Percentiles rank a stretch among this genome's conserved stretches.
Evolutionary conservation across 2,888 invertebrate species (phyloP).

Genomic region (Gnatocerus cornutus): DNA sequence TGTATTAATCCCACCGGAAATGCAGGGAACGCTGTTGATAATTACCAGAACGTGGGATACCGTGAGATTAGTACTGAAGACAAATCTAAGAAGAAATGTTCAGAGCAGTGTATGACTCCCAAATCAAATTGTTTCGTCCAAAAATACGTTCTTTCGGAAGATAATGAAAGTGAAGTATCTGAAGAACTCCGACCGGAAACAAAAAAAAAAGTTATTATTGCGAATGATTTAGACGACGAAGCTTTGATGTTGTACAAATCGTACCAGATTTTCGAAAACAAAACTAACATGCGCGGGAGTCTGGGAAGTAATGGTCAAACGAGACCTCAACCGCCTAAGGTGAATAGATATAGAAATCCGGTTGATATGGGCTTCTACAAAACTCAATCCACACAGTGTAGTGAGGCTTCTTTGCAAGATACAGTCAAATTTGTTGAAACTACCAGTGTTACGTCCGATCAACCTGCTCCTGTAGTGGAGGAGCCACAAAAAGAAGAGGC

Average conservation of each 20-base stretch:
- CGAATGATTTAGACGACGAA: conserved; percentile 19
- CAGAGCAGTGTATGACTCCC: background rate
- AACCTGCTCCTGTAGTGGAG: too few species aligned
- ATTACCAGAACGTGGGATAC: conserved; percentile 30
- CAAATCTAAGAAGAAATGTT: background rate
- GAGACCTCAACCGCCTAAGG: too few species aligned
- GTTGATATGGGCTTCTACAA: conserved; percentile 26
- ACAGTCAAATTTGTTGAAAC: too few species aligned
- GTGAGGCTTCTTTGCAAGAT: background rate
- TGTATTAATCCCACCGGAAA: conserved; percentile 70
- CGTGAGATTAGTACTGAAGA: conserved; percentile 23
- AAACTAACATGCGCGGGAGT: background rate
- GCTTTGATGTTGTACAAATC: conserved; percentile 45
- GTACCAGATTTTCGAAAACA: conserved; percentile 43
- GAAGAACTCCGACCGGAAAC: too few species aligned
- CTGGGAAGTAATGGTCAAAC: too few species aligned
- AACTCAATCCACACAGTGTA: conserved; percentile 19
- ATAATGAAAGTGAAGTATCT: too few species aligned
- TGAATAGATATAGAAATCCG: background rate
- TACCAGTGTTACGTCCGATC: too few species aligned
- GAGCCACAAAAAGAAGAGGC: too few species aligned
- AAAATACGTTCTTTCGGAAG: too few species aligned
- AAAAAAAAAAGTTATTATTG: background rate
- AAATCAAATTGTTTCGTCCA: too few species aligned
- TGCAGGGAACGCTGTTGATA: conserved; percentile 14